These are phyloP conservation scores for Microchirus variegatus DNA, from an alignment of 2,797 vertebrate genomes.

Conservation along the genomic window DNA sequence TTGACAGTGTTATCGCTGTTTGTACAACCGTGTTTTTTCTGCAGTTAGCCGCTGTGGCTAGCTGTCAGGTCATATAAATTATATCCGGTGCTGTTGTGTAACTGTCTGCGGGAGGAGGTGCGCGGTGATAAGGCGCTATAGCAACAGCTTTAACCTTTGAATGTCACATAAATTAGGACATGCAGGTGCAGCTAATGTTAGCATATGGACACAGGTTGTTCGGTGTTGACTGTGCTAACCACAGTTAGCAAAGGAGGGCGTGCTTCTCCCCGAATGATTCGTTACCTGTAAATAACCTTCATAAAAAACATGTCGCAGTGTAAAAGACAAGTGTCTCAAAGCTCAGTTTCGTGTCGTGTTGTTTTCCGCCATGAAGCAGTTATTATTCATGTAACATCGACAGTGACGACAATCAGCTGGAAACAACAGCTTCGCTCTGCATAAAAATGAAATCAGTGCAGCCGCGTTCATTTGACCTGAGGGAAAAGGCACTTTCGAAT, in stretches of 20 bases:
- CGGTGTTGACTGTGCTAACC: slow-evolving; percentile 7
- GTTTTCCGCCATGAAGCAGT: neutral
- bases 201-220: neutral
- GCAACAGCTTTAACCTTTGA: slow-evolving; percentile 12
- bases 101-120: slow-evolving; percentile 12
- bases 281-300: neutral
- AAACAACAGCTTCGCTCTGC: slow-evolving; percentile 2
- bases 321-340: neutral
- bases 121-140: neutral
- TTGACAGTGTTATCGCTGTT: neutral
- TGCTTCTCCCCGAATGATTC: slow-evolving; percentile 27
- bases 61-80: slow-evolving; percentile 16
- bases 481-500: neutral
- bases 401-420: neutral
- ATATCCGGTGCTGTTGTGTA: slow-evolving; percentile 3
- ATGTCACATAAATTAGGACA: slow-evolving; percentile 18
- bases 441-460: slow-evolving; percentile 15
- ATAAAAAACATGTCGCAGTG: neutral
- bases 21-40: neutral
- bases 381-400: neutral
- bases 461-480: slow-evolving; percentile 38
- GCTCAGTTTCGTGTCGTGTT: neutral
- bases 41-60: slow-evolving; percentile 43
- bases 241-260: slow-evolving; percentile 12
- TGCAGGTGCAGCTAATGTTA: neutral